phyloP scores from a whole-genome alignment of 2,888 invertebrate species.

The Volucella zonaria region DNA sequence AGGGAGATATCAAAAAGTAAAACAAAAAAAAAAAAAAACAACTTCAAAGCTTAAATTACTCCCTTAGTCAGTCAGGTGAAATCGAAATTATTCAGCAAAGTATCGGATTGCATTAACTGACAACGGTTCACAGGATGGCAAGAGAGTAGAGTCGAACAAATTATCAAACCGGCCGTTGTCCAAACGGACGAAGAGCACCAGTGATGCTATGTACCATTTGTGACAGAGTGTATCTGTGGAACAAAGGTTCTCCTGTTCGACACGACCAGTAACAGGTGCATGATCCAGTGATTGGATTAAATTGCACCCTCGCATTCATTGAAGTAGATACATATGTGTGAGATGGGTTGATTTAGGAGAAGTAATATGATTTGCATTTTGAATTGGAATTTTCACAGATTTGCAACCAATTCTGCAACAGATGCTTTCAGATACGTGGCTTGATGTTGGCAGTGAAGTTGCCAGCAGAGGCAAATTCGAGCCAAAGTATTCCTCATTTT shows the following conservation, averaged over 20 bases:
- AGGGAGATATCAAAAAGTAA: too few relatives aligned
- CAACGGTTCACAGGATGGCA: not conserved
- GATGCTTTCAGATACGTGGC: not conserved
- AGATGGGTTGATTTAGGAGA: not conserved
- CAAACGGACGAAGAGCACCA: too few relatives aligned
- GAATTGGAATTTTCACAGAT: conserved; percentile 3
- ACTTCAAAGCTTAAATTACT: conserved; percentile 41
- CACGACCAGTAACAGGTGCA: conserved; percentile 39
- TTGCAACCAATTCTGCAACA: not conserved
- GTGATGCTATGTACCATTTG: conserved; percentile 1
- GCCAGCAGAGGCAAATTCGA: too few relatives aligned
- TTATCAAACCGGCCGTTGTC: too few relatives aligned
- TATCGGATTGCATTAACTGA: conserved; percentile 39
- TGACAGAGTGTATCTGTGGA: conserved; percentile 16
- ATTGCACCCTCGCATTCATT: conserved; percentile 19
- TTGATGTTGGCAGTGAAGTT: too few relatives aligned
- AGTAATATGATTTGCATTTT: conserved; percentile 34
- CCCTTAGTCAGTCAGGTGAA: not conserved
- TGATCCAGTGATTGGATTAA: conserved; percentile 15
- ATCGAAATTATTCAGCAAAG: conserved; percentile 32
- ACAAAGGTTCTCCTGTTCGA: not conserved
- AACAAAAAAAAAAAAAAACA: conserved; percentile 6
- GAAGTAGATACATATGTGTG: not conserved
- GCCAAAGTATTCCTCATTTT: too few relatives aligned
- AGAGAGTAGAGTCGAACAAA: too few relatives aligned